Evolutionary conservation across 2,797 vertebrate genomes (phyloP).

Genomic region (Kryptolebias ocellatus): DNA sequence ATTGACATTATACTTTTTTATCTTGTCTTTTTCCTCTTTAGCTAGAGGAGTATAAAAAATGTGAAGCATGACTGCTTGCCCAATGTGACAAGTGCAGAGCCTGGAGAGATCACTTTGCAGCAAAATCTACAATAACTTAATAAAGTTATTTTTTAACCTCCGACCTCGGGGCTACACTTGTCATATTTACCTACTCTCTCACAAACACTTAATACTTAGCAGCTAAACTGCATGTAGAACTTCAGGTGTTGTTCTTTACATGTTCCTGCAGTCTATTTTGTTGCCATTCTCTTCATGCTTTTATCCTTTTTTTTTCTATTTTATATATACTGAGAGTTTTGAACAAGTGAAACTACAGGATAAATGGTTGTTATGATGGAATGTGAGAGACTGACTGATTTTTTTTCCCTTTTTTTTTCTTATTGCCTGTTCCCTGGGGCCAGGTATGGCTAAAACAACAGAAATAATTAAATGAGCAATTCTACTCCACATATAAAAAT

Average conservation of each 20-base stretch:
- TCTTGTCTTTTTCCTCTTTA: constrained; percentile 30
- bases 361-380: constrained; percentile 47
- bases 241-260: constrained; percentile 10
- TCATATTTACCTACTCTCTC: constrained; percentile 26
- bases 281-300: background rate
- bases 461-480: constrained; percentile 46
- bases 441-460: constrained; percentile 41
- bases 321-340: background rate
- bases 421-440: constrained; percentile 37
- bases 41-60: constrained; percentile 47
- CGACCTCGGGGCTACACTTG: constrained; percentile 39
- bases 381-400: constrained; percentile 39
- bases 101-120: constrained; percentile 48
- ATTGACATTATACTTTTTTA: constrained; percentile 38
- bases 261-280: background rate
- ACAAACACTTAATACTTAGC: constrained; percentile 7
- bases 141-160: constrained; percentile 41
- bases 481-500: constrained; percentile 31
- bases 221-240: constrained; percentile 5
- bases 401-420: constrained; percentile 25
- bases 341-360: constrained; percentile 10
- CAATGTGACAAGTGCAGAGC: constrained; percentile 50
- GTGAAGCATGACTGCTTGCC: constrained; percentile 26
- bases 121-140: constrained; percentile 47
- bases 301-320: background rate